A percentile compares a stretch with the other conserved stretches of the same genome.
Evolutionary conservation across 2,888 invertebrate species (phyloP).

Genomic region (Chirona hameri): DNA sequence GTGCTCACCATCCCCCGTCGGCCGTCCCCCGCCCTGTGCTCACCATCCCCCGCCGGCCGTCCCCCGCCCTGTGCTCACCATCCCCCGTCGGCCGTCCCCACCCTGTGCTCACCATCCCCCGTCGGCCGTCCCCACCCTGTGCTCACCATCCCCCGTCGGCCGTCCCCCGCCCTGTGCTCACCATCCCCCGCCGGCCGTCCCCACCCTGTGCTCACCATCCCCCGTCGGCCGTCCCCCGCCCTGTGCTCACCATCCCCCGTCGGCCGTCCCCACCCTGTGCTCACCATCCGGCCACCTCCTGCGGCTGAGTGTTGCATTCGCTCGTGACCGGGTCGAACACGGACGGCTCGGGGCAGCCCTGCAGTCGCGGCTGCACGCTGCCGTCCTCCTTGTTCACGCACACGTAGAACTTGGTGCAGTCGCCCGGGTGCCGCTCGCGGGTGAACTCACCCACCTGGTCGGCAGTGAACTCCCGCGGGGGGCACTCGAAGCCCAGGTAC

Average conservation of each 20-base stretch:
- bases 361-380: conserved; percentile 76
- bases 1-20: no score
- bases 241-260: conserved; percentile 6
- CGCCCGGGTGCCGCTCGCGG: conserved; percentile 65
- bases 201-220: no score
- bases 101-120: no score
- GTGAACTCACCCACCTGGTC: conserved; percentile 25
- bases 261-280: neutral
- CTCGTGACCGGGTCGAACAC: neutral
- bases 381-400: conserved; percentile 60
- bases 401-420: conserved; percentile 88
- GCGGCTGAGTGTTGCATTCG: neutral
- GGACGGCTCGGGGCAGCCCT: conserved; percentile 60
- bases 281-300: neutral
- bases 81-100: no score
- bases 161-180: no score
- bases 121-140: no score
- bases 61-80: no score
- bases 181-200: no score
- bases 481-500: conserved; percentile 1
- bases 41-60: no score
- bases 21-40: no score
- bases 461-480: neutral
- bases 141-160: no score
- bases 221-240: no score